A percentile compares a stretch with the other conserved stretches of the same genome.
phyloP scores from a whole-genome alignment of 2,797 vertebrate genomes.

The Syngnathus rostellatus region DNA sequence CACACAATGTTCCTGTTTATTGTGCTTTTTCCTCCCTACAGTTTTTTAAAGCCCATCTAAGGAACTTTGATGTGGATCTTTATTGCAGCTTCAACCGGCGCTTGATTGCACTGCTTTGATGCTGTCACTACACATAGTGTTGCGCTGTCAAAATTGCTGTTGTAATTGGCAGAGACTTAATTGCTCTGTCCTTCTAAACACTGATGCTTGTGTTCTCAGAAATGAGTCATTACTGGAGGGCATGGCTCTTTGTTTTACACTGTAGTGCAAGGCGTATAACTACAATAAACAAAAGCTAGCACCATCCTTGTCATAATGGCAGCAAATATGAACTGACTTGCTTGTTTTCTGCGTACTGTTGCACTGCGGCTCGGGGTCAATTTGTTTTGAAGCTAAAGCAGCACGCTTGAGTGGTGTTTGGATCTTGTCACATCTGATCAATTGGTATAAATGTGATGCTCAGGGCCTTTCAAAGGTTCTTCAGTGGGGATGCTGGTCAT shows the following conservation, averaged over 20 bases:
- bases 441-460: not conserved
- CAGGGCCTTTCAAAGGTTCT: not conserved
- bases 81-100: conserved; percentile 1
- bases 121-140: conserved; percentile 27
- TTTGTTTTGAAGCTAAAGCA: conserved; percentile 13
- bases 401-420: conserved; percentile 9
- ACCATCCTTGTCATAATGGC: conserved; percentile 3
- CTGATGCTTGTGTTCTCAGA: conserved; percentile 31
- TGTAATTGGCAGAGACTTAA: conserved; percentile 47
- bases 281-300: conserved; percentile 32
- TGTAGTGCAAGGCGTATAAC: conserved; percentile 34
- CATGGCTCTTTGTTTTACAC: conserved; percentile 39
- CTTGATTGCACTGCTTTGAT: conserved; percentile 7
- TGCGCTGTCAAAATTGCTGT: conserved; percentile 19
- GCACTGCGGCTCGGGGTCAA: conserved; percentile 13
- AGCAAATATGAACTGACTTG: conserved; percentile 11
- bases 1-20: not conserved
- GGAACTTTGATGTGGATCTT: conserved; percentile 18
- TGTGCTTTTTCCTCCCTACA: not conserved
- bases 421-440: conserved; percentile 7
- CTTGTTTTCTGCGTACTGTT: conserved; percentile 17
- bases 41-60: conserved; percentile 9
- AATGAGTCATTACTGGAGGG: conserved; percentile 40
- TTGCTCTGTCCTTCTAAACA: conserved; percentile 43
- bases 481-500: conserved; percentile 11